phyloP scores from a whole-genome alignment of 1,140 invertebrate genomes.

The Hyles euphorbiae region DNA sequence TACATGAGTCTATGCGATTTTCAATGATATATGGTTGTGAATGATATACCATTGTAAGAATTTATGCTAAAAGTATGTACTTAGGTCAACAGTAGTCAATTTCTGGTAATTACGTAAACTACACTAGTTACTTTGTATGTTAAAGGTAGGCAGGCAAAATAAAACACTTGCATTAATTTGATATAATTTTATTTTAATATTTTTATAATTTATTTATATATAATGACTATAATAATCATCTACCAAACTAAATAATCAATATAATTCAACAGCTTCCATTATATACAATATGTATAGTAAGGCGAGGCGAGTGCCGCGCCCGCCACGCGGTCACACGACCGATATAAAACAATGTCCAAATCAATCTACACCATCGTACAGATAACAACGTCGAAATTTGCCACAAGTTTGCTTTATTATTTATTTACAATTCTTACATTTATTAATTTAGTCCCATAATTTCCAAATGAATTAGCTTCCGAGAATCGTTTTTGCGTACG shows the following conservation, averaged over 20 bases:
- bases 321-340: neutral
- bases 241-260: conserved; percentile 70
- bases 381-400: conserved; percentile 70
- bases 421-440: conserved; percentile 72
- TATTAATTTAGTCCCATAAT: conserved; percentile 70
- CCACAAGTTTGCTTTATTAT: conserved; percentile 62
- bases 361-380: conserved; percentile 46
- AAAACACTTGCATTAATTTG: conserved; percentile 36
- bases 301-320: neutral
- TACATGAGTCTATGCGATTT: no score
- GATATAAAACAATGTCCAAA: conserved; percentile 62
- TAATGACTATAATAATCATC: conserved; percentile 73
- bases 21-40: no score
- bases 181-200: conserved; percentile 71
- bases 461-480: conserved; percentile 51
- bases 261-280: conserved; percentile 72
- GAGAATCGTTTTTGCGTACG: conserved; percentile 5
- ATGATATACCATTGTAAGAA: no score
- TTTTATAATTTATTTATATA: conserved; percentile 67
- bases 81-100: no score
- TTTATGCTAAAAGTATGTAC: no score
- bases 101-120: no score
- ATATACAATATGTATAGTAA: conserved; percentile 70
- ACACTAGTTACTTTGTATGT: neutral
- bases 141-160: conserved; percentile 12